Evolutionary conservation across 2,113 vertebrate genomes (phyloP).

Genomic region (Cinclus mexicanus): DNA sequence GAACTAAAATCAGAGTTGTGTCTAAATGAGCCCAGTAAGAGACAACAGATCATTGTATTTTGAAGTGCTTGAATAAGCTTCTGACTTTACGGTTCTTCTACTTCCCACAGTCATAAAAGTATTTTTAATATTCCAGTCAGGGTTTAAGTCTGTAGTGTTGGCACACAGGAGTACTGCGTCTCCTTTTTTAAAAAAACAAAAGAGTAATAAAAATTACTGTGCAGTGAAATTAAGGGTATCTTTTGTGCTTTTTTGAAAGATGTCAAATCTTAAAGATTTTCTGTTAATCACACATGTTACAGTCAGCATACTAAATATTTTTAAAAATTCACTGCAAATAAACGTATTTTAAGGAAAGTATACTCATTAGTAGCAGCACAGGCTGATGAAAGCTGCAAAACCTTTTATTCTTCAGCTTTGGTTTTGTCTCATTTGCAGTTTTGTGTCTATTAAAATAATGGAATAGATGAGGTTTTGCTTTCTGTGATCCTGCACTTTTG

Average conservation of each 20-base stretch:
- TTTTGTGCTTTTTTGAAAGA: not conserved
- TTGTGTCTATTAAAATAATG: not conserved
- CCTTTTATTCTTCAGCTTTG: not conserved
- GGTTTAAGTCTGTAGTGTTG: not conserved
- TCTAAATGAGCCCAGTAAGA: not conserved
- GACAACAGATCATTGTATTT: not conserved
- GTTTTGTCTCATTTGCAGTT: not conserved
- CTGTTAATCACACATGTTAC: not conserved
- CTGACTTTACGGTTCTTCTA: not conserved
- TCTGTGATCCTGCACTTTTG: not conserved
- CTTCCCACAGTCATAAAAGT: not conserved
- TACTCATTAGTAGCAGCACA: not conserved
- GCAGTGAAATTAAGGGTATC: not conserved
- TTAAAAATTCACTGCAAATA: not conserved
- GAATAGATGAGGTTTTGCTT: not conserved
- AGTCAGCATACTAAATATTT: not conserved
- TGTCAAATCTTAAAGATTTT: not conserved
- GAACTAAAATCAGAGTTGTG: not conserved
- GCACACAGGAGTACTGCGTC: not conserved
- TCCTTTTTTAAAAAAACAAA: not conserved
- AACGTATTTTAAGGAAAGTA: not conserved
- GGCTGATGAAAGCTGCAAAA: not conserved
- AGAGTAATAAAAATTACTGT: not conserved
- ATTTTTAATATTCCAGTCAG: constrained; percentile 39
- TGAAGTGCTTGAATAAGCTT: not conserved